Base-by-base conservation (phyloP, 2,888 invertebrate genomes). In the Thecophora atra region DNA sequence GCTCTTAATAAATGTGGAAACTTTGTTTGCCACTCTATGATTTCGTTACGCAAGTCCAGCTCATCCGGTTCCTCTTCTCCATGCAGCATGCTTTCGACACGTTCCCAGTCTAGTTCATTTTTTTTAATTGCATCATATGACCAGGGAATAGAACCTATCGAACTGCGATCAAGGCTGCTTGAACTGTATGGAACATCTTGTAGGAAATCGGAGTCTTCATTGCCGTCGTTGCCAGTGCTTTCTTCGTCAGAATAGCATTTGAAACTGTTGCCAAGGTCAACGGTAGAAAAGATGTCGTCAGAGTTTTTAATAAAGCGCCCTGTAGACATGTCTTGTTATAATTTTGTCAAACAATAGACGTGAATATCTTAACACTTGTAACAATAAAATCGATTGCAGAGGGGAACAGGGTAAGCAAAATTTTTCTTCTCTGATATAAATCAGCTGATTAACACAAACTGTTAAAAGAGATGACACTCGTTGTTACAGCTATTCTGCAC, bases 111-210 rank as follows among this genome's bases (percentile, higher is more conserved):
- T 21, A 81, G 73, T 76, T 84, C 83, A 72, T 87, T 87, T 74
- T 86, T 83, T 68, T 86, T 86, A 17, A 87, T 84, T 19, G 87
- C 86, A 80, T 87, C 87, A 72, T 86, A 85, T 3, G 86, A 86
- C 87, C 87, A 87, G 0, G 86, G 86, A 72, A 87, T 86, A 28
- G 86, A 86, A n/a, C 85, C 84, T 69, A 85, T 81, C 8, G 85
- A 85, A 72, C 86, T 85, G 58, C 86, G 81, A 72, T 86, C 87
- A 28, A 82, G 74, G 72, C 85, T 85, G 72, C 85, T 85, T 2
- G 85, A 84, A 13, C 86, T 85, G 71, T 81, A 83, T 65, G 83
- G 84, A 19, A 85, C 80, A 74, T 85, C 84, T 30, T 84, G 81
- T 72, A 81, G 72, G 71, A 81, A 84, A 60, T 84, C 86, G 0